Percentiles rank a stretch among this genome's conserved stretches.
Conservation (phyloP, 2,888 invertebrate species). For the Polyommatus icarus region DNA sequence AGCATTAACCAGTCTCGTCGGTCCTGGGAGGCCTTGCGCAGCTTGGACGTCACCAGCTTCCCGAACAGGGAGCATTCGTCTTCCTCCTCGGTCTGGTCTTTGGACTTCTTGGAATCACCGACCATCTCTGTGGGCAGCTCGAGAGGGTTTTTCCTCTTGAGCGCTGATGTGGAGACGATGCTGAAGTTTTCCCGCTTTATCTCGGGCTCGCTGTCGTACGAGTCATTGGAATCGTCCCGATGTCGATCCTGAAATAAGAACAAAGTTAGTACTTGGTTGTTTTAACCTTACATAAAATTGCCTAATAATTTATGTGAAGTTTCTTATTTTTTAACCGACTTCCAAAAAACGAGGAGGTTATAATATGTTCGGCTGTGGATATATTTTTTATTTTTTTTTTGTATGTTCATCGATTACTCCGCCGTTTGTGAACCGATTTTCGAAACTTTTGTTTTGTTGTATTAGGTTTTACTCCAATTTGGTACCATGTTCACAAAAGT, state of each 20-base stretch:
- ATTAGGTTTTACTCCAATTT: too few species aligned
- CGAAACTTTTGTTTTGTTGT: too few species aligned
- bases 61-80: slow-evolving; percentile 9
- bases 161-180: not conserved
- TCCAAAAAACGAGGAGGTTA: too few species aligned
- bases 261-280: not conserved
- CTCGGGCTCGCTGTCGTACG: not conserved
- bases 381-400: too few species aligned
- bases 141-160: not conserved
- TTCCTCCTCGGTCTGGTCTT: not conserved
- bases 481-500: too few species aligned
- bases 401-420: too few species aligned
- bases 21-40: not conserved
- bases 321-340: too few species aligned
- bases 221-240: not conserved
- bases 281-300: too few species aligned
- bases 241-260: not conserved
- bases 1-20: slow-evolving; percentile 6
- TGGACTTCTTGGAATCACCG: not conserved
- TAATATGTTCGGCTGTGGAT: too few species aligned
- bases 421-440: too few species aligned
- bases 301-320: too few species aligned
- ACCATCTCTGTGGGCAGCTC: not conserved
- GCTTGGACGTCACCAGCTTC: not conserved
- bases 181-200: not conserved